phyloP scores from a whole-genome alignment of 2,797 vertebrate genomes.

The Rhabdomys pumilio region DNA sequence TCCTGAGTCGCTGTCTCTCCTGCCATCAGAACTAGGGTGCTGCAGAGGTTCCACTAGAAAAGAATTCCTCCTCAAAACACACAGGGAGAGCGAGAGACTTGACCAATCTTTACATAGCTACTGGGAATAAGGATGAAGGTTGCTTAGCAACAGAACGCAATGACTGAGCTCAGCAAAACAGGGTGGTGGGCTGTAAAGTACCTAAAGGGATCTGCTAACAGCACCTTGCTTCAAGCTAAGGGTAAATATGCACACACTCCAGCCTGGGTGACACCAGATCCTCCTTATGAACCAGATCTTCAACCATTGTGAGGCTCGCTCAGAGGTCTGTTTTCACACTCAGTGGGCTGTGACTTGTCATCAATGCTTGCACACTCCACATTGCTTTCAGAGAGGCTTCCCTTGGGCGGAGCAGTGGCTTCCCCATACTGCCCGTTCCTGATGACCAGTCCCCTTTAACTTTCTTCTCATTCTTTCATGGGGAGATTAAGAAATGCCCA shows the following conservation, averaged over 20 bases:
- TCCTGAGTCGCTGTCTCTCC: constrained; percentile 95
- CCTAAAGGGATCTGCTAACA: constrained; percentile 59
- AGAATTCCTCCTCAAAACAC: constrained; percentile 22
- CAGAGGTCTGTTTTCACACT: constrained; percentile 83
- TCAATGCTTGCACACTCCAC: constrained; percentile 76
- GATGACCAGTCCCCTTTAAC: constrained; percentile 69
- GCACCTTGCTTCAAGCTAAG: constrained; percentile 53
- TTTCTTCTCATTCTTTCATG: constrained; percentile 84
- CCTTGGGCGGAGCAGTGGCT: constrained; percentile 80
- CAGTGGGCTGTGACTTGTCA: constrained; percentile 81
- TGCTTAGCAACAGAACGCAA: constrained; percentile 11
- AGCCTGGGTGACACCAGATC: constrained; percentile 85
- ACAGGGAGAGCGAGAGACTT: not conserved
- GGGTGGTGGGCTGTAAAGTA: constrained; percentile 51
- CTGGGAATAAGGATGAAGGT: constrained; percentile 77
- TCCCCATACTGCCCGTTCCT: constrained; percentile 61
- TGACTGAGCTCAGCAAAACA: constrained; percentile 34
- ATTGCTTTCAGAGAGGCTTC: constrained; percentile 80
- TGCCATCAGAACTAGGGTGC: constrained; percentile 92
- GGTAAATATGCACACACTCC: constrained; percentile 66
- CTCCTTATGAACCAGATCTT: constrained; percentile 75
- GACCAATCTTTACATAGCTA: not conserved
- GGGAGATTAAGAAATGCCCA: constrained; percentile 85
- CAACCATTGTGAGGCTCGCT: constrained; percentile 79
- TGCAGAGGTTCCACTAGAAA: constrained; percentile 87